Conservation (phyloP, 2,113 vertebrate genomes). For the Seriola dumerili region DNA sequence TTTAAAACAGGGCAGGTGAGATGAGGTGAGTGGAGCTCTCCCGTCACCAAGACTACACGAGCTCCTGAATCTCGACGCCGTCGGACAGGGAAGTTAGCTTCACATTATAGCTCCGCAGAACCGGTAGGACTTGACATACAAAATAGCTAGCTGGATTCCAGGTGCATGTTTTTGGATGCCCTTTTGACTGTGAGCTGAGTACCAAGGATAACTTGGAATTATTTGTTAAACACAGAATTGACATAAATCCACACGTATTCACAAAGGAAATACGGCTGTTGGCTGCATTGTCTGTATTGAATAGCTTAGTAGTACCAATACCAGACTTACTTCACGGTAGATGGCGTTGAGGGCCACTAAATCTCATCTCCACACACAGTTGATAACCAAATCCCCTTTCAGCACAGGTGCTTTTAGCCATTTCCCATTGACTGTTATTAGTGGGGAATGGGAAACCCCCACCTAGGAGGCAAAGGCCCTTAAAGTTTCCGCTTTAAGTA, state of each 20-base stretch:
- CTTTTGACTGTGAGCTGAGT: rapidly evolving
- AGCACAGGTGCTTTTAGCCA: neutral
- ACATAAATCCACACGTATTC: rapidly evolving
- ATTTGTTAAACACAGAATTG: neutral
- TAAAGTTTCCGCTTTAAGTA: neutral
- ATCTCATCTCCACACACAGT: neutral
- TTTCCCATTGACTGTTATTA: neutral
- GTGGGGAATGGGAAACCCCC: neutral
- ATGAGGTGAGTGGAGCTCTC: neutral
- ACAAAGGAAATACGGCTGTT: rapidly evolving
- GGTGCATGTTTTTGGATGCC: neutral
- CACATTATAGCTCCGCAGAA: neutral
- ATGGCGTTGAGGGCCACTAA: neutral
- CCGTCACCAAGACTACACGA: conserved; percentile 2
- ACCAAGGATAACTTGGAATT: neutral
- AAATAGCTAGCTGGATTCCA: neutral
- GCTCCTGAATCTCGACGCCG: conserved; percentile 19
- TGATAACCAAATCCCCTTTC: neutral
- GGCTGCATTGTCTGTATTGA: rapidly evolving
- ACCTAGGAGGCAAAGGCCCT: neutral
- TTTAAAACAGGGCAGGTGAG: conserved; percentile 2
- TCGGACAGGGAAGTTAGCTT: conserved; percentile 34
- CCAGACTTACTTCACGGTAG: conserved; percentile 47
- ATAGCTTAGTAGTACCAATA: neutral
- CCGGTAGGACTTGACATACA: neutral